Evolutionary conservation across 1,140 invertebrate genomes (phyloP), one percentile per base, ranked within the genome.

Genomic region (Cydia splendana): DNA sequence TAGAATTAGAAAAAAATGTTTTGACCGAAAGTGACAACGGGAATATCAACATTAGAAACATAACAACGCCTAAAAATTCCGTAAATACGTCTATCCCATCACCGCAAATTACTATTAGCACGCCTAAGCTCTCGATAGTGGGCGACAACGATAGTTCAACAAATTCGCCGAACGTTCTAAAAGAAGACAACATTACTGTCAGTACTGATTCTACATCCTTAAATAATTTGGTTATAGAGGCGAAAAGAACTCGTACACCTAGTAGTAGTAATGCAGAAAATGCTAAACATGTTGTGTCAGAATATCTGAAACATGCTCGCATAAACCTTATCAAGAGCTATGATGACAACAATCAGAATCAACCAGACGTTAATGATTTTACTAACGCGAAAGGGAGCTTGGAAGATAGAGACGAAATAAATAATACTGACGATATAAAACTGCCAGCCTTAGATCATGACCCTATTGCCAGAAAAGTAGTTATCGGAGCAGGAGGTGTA

Each of bases 271-370:
- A 90, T 82, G 88, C 92, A 53, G 91, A 93, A 87, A 94, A 93
- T 85, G 95, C 94, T 42, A 95, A 95, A 87, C 94, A 94, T 86
- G 94, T 95, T 5, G 95, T 95, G 13, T 94, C 94, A 0, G 94
- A 95, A 84, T 95, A 94, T 89, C 89, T 95, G 76, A 95, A 95
- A 90, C 90, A 95, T 77, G 94, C 94, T 6, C 93, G 93, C 80
- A 93, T 94, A 82, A 94, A 94, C 93, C 93, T 93, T 90, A 92
- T 93, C 53, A 90, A 91, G 80, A 84, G 82, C 28, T 85, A 87
- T n/a, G 91, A 93, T 71, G 91, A 92, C 38, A 82, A 84, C 48
- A 78, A 75, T 69, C 77, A 84, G 76, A 85, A 82, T 78, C 81
- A 87, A 79, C 80, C 76, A 77, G 90, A 92, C 65, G 81, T 79